phyloP scores from a whole-genome alignment of 2,113 vertebrate species.

The Pipra filicauda region DNA sequence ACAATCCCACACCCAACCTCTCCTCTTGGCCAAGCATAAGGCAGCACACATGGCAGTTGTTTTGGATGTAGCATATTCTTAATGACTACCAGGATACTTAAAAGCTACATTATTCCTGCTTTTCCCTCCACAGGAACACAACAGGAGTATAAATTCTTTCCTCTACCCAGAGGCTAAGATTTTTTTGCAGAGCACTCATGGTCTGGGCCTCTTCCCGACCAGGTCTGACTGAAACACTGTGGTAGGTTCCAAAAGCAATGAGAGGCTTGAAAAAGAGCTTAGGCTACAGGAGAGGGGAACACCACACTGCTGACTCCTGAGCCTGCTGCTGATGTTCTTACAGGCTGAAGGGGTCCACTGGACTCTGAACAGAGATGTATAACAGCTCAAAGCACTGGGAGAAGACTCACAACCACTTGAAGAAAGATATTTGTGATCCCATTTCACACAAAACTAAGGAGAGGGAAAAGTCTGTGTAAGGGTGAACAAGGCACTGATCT shows the following conservation, averaged over 20 bases:
- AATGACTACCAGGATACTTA: neutral
- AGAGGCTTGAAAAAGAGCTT: neutral
- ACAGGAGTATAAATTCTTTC: neutral
- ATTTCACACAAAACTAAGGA: neutral
- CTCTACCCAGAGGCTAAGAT: neutral
- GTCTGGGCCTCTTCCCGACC: neutral
- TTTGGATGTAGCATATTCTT: neutral
- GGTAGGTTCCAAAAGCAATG: neutral
- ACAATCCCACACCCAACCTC: neutral
- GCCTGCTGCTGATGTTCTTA: neutral
- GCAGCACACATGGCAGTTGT: fast-evolving
- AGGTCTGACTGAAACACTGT: neutral
- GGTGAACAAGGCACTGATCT: fast-evolving
- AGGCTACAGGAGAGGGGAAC: neutral
- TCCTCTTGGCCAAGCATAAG: neutral
- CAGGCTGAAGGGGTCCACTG: neutral
- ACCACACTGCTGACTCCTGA: neutral
- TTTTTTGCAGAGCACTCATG: neutral
- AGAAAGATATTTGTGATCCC: neutral
- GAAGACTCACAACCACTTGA: neutral
- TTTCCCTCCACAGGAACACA: neutral
- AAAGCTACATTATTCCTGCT: neutral
- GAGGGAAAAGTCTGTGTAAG: neutral
- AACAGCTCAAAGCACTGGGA: neutral
- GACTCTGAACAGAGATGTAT: neutral